These are phyloP conservation scores for Drosophila subpulchrella DNA, from an alignment of 1,140 invertebrate species.

Conservation along the genomic window DNA sequence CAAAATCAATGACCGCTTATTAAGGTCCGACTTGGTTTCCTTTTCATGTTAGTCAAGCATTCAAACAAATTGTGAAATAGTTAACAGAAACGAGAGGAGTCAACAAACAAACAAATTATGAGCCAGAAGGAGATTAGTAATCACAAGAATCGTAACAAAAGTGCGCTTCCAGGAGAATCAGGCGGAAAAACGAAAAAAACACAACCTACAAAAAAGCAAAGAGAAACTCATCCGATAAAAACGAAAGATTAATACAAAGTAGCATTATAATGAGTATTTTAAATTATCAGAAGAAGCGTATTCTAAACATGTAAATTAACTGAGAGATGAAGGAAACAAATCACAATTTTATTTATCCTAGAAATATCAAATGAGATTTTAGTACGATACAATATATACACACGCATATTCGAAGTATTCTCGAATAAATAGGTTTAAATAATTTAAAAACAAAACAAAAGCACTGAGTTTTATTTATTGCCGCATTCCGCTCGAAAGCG, in stretches of 20 bases:
- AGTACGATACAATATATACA: conserved; percentile 35
- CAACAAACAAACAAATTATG: not conserved
- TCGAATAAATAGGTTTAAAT: conserved; percentile 52
- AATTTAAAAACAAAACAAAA: conserved; percentile 20
- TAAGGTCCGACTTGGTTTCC: not conserved
- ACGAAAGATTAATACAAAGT: conserved; percentile 9
- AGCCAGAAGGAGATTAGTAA: conserved; percentile 21
- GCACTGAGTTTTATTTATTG: conserved; percentile 3
- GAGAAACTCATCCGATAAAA: conserved; percentile 15
- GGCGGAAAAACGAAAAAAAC: conserved; percentile 6
- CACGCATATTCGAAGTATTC: conserved; percentile 38
- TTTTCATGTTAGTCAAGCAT: conserved; percentile 2
- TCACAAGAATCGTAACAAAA: conserved; percentile 57
- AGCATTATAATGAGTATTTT: conserved; percentile 17
- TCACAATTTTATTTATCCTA: conserved; percentile 49
- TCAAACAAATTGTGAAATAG: conserved; percentile 66
- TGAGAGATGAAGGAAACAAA: conserved; percentile 21
- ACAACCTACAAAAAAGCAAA: conserved; percentile 20
- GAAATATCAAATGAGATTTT: conserved; percentile 49
- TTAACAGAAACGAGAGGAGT: conserved; percentile 54
- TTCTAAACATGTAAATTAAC: conserved; percentile 35
- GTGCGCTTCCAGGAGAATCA: conserved; percentile 63
- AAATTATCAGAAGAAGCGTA: conserved; percentile 4
- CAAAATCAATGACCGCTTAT: conserved; percentile 10
- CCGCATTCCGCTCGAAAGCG: not conserved